Evolutionary conservation across 2,797 vertebrate genomes (phyloP), one percentile per base, ranked within the genome.

Genomic region (Notolepis coatsorum): DNA sequence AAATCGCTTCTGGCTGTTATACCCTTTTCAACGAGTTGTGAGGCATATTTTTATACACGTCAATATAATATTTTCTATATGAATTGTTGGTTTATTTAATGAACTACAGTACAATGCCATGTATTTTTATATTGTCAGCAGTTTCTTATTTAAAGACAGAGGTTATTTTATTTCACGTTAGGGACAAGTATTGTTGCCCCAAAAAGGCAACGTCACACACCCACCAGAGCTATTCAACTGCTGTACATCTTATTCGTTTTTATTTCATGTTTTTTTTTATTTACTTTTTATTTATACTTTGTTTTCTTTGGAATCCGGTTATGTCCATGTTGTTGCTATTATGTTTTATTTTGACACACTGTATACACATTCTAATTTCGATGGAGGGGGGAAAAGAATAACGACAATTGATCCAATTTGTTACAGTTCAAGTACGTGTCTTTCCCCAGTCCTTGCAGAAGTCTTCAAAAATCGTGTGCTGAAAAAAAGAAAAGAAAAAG

Each of bases 11-110:
- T 72, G 84, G 89, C 88, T 92, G 88, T 91, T 90, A n/a, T n/a
- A 86, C 84, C 84, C 87, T 91, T 92, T 91, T 85, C 84, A 89
- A 91, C 89, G 93, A 91, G 86, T 89, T 82, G 89, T 89, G 86
- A 89, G 88, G 88, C 91, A 92, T 94, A 94, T 93, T 93, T 93
- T 93, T 93, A 91, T 94, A 94, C 90, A 92, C 88, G 78, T 91
- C 89, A 91, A 91, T 93, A 92, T 91, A 84, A 91, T 93, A 93
- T 92, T 93, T 93, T 93, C 88, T 92, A 93, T 92, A 93, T 93
- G 87, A 91, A 92, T 89, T 90, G 87, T 88, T 89, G 90, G 86
- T 92, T 92, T 93, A 93, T 93, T 92, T 92, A 93, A 93, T 84
- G 88, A 93, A 87, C 88, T 92, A 92, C 89, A 85, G 85, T 91